phyloP scores from a whole-genome alignment of 2,113 vertebrate genomes.

The Furnarius figulus region DNA sequence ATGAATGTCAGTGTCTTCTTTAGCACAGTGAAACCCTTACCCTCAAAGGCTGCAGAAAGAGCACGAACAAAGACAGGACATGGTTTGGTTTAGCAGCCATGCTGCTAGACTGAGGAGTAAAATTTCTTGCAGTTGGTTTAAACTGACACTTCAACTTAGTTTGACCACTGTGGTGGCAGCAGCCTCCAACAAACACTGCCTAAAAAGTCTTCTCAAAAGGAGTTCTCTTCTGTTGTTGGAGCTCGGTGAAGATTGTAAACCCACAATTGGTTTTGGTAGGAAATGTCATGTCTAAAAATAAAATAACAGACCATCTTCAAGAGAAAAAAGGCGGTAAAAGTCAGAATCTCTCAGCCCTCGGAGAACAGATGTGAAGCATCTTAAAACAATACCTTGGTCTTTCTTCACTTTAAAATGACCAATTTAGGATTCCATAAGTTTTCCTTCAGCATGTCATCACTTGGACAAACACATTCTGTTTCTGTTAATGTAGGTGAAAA shows the following conservation, averaged over 20 bases:
- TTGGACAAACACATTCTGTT: background rate
- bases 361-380: background rate
- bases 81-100: background rate
- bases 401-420: background rate
- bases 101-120: background rate
- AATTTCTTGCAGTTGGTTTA: background rate
- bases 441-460: background rate
- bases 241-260: background rate
- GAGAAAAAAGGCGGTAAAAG: background rate
- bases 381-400: background rate
- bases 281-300: conserved; percentile 11
- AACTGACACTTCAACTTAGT: background rate
- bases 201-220: background rate
- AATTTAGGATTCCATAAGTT: fast-evolving
- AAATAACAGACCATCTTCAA: background rate
- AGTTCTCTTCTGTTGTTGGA: background rate
- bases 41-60: background rate
- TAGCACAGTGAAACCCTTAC: background rate
- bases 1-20: background rate
- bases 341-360: background rate
- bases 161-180: background rate
- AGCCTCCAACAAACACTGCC: background rate
- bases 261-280: background rate
- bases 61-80: background rate
- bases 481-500: background rate